These are phyloP conservation scores for Bactericera cockerelli DNA, from an alignment of 1,140 invertebrate genomes.

Conservation along the genomic window DNA sequence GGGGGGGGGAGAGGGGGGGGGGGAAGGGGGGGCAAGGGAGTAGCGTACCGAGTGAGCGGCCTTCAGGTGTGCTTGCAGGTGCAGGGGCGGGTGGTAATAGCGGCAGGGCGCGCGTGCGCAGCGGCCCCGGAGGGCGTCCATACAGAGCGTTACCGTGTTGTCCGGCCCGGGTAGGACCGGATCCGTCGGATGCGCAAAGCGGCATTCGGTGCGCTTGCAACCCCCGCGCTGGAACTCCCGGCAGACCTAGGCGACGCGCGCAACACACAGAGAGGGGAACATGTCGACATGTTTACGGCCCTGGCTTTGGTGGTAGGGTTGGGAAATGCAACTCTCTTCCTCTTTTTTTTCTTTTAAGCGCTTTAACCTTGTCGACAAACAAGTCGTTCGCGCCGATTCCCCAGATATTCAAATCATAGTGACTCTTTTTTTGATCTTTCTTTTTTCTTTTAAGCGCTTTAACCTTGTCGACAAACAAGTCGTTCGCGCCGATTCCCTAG, in stretches of 20 bases:
- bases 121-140: constrained; percentile 95
- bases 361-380: too few species aligned
- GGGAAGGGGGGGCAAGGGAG: constrained; percentile 66
- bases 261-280: background rate
- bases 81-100: constrained; percentile 93
- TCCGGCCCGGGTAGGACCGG: constrained; percentile 82
- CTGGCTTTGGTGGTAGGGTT: too few species aligned
- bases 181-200: constrained; percentile 92
- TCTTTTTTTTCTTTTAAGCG: too few species aligned
- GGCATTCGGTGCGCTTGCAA: constrained; percentile 93
- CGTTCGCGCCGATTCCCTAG: too few species aligned
- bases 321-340: too few species aligned
- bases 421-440: too few species aligned
- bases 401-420: too few species aligned
- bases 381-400: too few species aligned
- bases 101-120: constrained; percentile 90
- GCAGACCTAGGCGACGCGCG: constrained; percentile 59
- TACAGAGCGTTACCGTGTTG: constrained; percentile 95
- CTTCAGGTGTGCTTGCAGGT: constrained; percentile 98
- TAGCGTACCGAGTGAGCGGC: constrained; percentile 85
- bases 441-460: too few species aligned
- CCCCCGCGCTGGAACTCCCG: constrained; percentile 94
- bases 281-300: background rate
- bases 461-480: too few species aligned
- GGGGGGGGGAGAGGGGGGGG: too few species aligned